A percentile compares a stretch with the other conserved stretches of the same genome.
phyloP scores from a whole-genome alignment of 2,113 vertebrate genomes.

The Otolemur garnettii region DNA sequence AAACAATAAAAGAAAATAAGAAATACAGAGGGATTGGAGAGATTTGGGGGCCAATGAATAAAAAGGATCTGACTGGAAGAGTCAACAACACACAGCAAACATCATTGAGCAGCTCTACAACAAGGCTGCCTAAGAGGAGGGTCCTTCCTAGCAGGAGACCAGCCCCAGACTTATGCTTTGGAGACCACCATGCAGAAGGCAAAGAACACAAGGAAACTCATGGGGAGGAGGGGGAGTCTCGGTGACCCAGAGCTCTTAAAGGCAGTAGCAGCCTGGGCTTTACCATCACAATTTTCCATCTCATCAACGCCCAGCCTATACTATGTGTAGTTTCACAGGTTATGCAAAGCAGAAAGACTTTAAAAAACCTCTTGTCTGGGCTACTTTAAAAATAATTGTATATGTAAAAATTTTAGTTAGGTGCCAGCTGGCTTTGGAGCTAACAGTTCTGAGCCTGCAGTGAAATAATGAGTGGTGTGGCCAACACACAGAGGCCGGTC shows the following conservation, averaged over 20 bases:
- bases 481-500: neutral
- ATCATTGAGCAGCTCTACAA: neutral
- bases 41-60: neutral
- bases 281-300: neutral
- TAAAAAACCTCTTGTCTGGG: neutral
- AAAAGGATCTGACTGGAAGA: neutral
- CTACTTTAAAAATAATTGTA: neutral
- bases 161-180: neutral
- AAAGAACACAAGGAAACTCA: neutral
- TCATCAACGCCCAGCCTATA: neutral
- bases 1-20: neutral
- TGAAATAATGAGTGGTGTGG: neutral
- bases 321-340: neutral
- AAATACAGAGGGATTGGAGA: neutral
- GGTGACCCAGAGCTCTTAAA: neutral
- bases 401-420: neutral
- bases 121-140: neutral
- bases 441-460: neutral
- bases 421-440: neutral
- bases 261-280: neutral
- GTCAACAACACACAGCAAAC: neutral
- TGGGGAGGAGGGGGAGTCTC: neutral
- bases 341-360: neutral
- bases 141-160: neutral
- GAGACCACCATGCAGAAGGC: neutral